phyloP scores from a whole-genome alignment of 2,113 vertebrate species.

The Onychostoma macrolepis region DNA sequence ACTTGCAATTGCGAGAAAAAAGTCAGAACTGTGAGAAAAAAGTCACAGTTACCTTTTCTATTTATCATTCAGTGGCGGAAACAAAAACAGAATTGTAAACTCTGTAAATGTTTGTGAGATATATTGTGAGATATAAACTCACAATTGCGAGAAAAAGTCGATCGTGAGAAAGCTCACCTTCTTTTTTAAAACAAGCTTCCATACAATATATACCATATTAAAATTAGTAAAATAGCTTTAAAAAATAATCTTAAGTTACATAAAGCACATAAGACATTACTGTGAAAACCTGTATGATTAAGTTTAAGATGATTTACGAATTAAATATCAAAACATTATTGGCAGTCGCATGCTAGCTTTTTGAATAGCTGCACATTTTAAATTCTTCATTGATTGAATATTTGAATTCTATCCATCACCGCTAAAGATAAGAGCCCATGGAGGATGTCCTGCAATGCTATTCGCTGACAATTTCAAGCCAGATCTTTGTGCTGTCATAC shows the following conservation, averaged over 20 bases:
- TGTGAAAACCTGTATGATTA: neutral
- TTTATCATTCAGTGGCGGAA: too few species aligned
- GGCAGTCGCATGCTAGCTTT: neutral
- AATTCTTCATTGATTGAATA: neutral
- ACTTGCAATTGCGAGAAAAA: too few species aligned
- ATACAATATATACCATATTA: neutral
- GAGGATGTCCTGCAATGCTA: neutral
- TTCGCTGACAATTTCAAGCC: constrained; percentile 22
- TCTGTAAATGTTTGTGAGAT: too few species aligned
- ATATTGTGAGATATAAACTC: too few species aligned
- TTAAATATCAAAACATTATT: neutral
- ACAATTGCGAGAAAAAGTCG: neutral
- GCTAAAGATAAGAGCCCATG: neutral
- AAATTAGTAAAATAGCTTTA: neutral
- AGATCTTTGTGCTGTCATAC: constrained; percentile 27
- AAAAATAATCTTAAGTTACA: neutral
- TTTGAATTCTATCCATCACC: neutral
- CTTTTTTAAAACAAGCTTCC: neutral
- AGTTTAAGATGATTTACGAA: neutral
- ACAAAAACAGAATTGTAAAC: too few species aligned
- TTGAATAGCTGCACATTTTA: neutral
- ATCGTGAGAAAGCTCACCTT: too few species aligned
- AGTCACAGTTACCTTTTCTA: too few species aligned
- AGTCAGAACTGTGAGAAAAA: too few species aligned
- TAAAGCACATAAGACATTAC: neutral